phyloP scores from a whole-genome alignment of 2,797 vertebrate genomes.

The Falco berigora region DNA sequence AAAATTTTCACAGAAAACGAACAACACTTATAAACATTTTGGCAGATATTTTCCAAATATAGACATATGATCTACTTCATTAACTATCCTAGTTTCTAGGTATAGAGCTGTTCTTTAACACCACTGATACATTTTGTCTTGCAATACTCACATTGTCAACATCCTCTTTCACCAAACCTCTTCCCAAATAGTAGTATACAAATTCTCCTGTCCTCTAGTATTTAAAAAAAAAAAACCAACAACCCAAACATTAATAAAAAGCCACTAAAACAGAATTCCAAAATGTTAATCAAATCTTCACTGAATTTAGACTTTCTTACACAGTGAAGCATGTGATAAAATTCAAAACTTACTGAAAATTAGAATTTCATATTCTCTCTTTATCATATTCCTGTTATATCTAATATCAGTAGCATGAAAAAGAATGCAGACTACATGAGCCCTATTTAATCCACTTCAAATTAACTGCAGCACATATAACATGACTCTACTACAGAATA shows the following conservation, averaged over 20 bases:
- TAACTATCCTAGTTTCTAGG: neutral
- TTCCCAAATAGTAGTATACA: neutral
- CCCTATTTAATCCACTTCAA: neutral
- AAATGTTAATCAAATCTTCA: neutral
- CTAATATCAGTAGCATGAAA: neutral
- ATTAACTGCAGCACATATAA: neutral
- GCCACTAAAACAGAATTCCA: neutral
- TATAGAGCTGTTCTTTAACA: neutral
- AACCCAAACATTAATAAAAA: neutral
- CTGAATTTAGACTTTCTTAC: neutral
- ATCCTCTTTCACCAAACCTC: neutral
- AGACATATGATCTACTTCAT: neutral
- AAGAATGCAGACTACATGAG: neutral
- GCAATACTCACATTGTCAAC: neutral
- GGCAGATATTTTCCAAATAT: neutral
- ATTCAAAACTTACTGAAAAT: neutral
- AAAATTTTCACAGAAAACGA: neutral
- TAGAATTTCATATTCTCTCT: neutral
- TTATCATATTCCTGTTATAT: neutral
- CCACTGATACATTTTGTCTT: accelerated
- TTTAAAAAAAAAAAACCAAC: neutral
- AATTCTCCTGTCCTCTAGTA: neutral
- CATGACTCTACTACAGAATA: neutral
- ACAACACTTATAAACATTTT: neutral
- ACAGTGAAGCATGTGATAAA: neutral